Percentiles rank a stretch among this genome's conserved stretches.
phyloP scores from a whole-genome alignment of 1,140 invertebrate species.

The Laupala kohalensis region DNA sequence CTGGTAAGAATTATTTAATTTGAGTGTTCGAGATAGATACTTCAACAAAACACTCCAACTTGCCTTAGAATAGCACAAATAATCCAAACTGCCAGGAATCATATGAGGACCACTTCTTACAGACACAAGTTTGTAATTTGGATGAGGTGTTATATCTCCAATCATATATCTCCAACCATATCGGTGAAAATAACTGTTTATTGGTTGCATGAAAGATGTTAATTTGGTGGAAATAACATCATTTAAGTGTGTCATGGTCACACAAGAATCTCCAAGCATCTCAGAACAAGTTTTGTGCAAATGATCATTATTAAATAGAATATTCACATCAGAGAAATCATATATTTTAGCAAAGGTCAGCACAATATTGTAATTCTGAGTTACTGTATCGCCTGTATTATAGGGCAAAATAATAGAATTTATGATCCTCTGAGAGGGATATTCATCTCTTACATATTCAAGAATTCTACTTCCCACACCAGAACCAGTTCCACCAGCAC shows the following conservation, averaged over 20 bases:
- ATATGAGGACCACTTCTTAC: slow-evolving; percentile 30
- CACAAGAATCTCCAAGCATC: slow-evolving; percentile 23
- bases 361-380: slow-evolving; percentile 38
- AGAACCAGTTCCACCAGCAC: slow-evolving; percentile 54
- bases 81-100: slow-evolving; percentile 19
- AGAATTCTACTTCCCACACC: slow-evolving; percentile 44
- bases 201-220: slow-evolving; percentile 30
- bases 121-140: slow-evolving; percentile 31
- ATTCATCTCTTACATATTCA: slow-evolving; percentile 39
- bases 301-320: slow-evolving; percentile 36
- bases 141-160: slow-evolving; percentile 30
- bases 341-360: slow-evolving; percentile 34
- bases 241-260: slow-evolving; percentile 32
- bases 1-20: slow-evolving; percentile 17
- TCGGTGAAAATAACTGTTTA: slow-evolving; percentile 20
- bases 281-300: slow-evolving; percentile 28
- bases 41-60: slow-evolving; percentile 26
- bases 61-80: slow-evolving; percentile 24
- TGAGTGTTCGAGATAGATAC: slow-evolving; percentile 25
- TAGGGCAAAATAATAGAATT: slow-evolving; percentile 35
- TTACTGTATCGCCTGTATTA: slow-evolving; percentile 33
- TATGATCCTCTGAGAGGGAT: slow-evolving; percentile 37
- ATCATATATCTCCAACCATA: slow-evolving; percentile 23
- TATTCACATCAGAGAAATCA: slow-evolving; percentile 26
- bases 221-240: slow-evolving; percentile 33